Evolutionary conservation across 2,888 invertebrate species (phyloP), one percentile per base, ranked within the genome.

Genomic region (Bhutanitis thaidina): DNA sequence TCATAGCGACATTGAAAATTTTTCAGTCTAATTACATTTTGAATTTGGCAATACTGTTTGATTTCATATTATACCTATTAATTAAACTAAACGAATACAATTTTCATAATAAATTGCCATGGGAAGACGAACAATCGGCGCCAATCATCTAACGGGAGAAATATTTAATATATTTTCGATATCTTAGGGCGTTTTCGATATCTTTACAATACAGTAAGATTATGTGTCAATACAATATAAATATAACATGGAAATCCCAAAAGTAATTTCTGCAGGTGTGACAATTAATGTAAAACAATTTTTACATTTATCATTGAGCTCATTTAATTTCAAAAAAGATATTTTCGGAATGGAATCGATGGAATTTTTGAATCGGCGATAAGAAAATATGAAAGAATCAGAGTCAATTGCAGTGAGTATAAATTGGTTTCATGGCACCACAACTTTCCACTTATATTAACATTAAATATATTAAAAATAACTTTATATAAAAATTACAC

Each of bases 11-110:
- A 55, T 59, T 58, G 64, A 74, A 70, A 27, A 62, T 59, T 67
- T 74, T 63, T 59, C 89, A 89, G 89, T 89, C 89, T 89, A 87
- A 85, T 80, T 76, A 82, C 68, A 80, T 80, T 45, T 85, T 84
- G 84, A 83, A 87, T 88, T 89, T 89, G 89, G 89, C 89, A 89
- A 87, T 86, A 82, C 79, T 84, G 80, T 83, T 83, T 67, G 75
- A 71, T 65, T 71, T 82, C 60, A 72, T 61, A 71, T 71, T 74
- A 74, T 70, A 77, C 65, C 69, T 77, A 80, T 59, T 71, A 70
- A 65, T 72, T 36, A 47, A 43, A 52, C 41, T 52, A 77, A 77
- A 71, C 65, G 71, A 59, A 59, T 76, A 80, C 64, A 72, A 67
- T 74, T 77, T 74, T 74, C 62, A 60, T 74, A 69, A 67, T 65